These are phyloP conservation scores for Eptatretus burgeri DNA, from an alignment of 2,113 vertebrate species.

Conservation along the genomic window DNA sequence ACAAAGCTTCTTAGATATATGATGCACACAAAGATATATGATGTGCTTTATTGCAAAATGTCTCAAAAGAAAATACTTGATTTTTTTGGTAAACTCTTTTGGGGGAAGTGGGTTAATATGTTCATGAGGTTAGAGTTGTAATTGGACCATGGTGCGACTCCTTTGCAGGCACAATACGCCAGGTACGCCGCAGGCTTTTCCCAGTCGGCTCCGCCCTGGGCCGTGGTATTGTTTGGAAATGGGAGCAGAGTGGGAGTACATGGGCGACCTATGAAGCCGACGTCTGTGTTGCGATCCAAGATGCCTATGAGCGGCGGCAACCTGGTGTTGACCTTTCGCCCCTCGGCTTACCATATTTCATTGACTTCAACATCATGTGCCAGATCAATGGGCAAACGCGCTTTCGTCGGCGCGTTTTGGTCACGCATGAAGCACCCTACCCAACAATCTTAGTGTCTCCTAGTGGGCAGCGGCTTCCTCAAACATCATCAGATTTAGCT, in stretches of 20 bases:
- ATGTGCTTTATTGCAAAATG: too few species aligned
- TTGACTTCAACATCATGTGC: constrained; percentile 29
- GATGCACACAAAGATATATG: too few species aligned
- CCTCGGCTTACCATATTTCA: constrained; percentile 29
- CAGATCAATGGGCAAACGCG: constrained; percentile 36
- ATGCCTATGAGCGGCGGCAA: constrained; percentile 25
- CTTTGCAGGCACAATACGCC: constrained; percentile 24
- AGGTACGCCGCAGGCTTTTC: constrained; percentile 26
- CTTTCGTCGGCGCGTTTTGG: constrained; percentile 35
- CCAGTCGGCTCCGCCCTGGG: constrained; percentile 21
- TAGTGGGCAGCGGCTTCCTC: too few species aligned
- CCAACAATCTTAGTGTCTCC: constrained; percentile 14
- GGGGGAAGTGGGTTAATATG: too few species aligned
- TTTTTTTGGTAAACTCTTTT: constrained; percentile 8
- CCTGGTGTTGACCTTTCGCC: constrained; percentile 28
- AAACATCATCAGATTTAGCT: too few species aligned
- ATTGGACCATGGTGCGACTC: not conserved
- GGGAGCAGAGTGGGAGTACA: constrained; percentile 25
- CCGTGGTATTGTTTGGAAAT: constrained; percentile 31
- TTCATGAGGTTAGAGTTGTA: too few species aligned
- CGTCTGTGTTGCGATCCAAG: constrained; percentile 28
- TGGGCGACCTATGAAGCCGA: constrained; percentile 34
- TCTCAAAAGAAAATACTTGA: too few species aligned
- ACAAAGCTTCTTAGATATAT: too few species aligned
- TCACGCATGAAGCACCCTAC: constrained; percentile 33